Evolutionary conservation across 2,797 vertebrate genomes (phyloP), one percentile per base, ranked within the genome.

Genomic region (Gallinago solitaria): DNA sequence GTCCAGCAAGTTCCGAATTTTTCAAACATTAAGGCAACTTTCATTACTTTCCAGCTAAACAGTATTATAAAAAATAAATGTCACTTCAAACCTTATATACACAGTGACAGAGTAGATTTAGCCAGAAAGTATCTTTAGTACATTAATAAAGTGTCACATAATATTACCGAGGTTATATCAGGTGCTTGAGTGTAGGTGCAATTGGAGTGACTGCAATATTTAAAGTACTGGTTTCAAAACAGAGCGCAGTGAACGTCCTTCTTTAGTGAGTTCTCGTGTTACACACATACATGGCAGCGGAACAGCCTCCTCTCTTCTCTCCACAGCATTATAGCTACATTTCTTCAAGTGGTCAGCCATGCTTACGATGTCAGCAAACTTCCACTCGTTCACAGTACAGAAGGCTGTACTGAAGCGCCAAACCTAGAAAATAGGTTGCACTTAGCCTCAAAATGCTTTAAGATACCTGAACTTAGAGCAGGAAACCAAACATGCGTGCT

Each of bases 321-420:
- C 89, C 28, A 99, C 97, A 2, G 98, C 98, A 80, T 99, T 99
- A 97, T 99, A 99, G 97, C 98, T 99, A 97, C 99, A 99, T 89
- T 98, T 99, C 98, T 99, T 99, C 97, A 99, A 98, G 97, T 99
- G 99, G 97, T 99, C 99, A 39, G 99, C 99, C 99, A 99, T 99
- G 98, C 99, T 99, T 94, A 99, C 96, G 83, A 99, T 99, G 98
- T 99, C 99, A 70, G 99, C 99, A 97, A 99, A 99, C 95, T 99
- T 99, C 99, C 99, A 99, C 89, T 99, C 99, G 0, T 99, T 99
- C 92, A 99, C 99, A 12, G 99, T 99, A 94, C 99, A 99, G 70
- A 99, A 99, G 16, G 99, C 99, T 27, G 99, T 99, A 97, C 99
- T 99, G 98, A 99, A 99, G 68, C 99, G 97, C 99, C 99, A 99